Evolutionary conservation across 1,140 invertebrate genomes (phyloP).

Genomic region (Neelides sp.): DNA sequence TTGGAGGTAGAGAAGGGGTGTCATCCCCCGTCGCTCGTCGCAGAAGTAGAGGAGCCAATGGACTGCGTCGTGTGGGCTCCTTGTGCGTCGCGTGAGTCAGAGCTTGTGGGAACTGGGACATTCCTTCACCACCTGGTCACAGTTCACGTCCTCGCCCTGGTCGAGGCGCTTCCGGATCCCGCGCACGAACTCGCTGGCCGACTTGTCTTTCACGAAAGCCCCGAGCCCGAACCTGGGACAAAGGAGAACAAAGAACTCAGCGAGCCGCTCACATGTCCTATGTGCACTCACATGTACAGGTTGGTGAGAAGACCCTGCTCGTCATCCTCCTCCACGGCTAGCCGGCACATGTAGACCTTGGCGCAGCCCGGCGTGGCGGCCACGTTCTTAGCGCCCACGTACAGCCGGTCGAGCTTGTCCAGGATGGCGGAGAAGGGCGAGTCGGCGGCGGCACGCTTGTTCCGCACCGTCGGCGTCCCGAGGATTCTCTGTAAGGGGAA

Average conservation of each 20-base stretch:
- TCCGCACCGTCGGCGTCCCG: slow-evolving; percentile 26
- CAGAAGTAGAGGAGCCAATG: too few relatives aligned
- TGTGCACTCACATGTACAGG: slow-evolving; percentile 25
- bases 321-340: slow-evolving; percentile 22
- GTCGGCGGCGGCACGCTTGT: slow-evolving; percentile 12
- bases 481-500: slow-evolving; percentile 27
- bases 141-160: slow-evolving; percentile 28
- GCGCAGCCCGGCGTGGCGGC: slow-evolving; percentile 21
- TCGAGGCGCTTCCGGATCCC: slow-evolving; percentile 20
- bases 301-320: slow-evolving; percentile 18
- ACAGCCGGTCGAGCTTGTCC: slow-evolving; percentile 27
- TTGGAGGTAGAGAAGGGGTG: too few relatives aligned
- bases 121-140: slow-evolving; percentile 21
- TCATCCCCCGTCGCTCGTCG: too few relatives aligned
- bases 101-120: too few relatives aligned
- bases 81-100: too few relatives aligned
- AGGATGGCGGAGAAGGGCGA: slow-evolving; percentile 19
- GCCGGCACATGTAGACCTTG: slow-evolving; percentile 26
- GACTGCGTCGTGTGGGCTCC: too few relatives aligned
- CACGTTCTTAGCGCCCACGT: slow-evolving; percentile 23
- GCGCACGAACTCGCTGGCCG: slow-evolving; percentile 11
- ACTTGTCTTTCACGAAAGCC: slow-evolving; percentile 17
- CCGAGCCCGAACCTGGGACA: slow-evolving; percentile 23
- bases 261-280: background rate
- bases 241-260: background rate